phyloP scores from a whole-genome alignment of 2,888 invertebrate genomes.

The Cerceris rybyensis region DNA sequence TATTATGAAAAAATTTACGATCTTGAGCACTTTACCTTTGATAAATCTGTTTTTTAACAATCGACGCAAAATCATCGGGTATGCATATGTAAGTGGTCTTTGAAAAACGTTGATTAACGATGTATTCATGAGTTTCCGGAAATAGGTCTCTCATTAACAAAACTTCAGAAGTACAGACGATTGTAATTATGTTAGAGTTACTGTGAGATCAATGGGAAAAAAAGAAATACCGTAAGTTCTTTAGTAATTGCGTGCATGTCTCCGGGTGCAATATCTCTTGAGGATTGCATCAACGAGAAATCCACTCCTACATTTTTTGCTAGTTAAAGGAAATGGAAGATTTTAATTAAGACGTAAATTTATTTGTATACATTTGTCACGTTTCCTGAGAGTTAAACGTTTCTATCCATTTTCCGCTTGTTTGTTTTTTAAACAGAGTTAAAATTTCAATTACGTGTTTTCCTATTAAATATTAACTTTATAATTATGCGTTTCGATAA shows the following conservation, averaged over 20 bases:
- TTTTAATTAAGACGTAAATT: conserved; percentile 43
- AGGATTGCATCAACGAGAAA: conserved; percentile 66
- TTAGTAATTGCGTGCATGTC: conserved; percentile 23
- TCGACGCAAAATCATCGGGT: too few relatives aligned
- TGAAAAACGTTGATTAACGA: too few relatives aligned
- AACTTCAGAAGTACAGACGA: too few relatives aligned
- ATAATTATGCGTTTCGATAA: background rate
- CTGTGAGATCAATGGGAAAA: background rate
- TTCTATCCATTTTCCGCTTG: background rate
- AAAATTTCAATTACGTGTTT: too few relatives aligned
- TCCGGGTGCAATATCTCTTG: conserved; percentile 59
- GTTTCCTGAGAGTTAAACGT: background rate
- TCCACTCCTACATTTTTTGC: conserved; percentile 44
- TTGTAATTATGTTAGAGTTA: too few relatives aligned
- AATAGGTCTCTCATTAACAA: too few relatives aligned
- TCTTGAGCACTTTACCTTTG: background rate
- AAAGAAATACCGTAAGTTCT: background rate
- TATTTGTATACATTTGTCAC: conserved; percentile 25
- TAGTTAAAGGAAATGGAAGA: conserved; percentile 35
- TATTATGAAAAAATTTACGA: conserved; percentile 8
- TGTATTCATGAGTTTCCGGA: too few relatives aligned
- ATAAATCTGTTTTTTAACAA: background rate
- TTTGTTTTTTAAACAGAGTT: background rate
- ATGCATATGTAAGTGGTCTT: too few relatives aligned
- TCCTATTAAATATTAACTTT: too few relatives aligned